Conservation (phyloP, 2,888 invertebrate genomes). For the Vanessa cardui region DNA sequence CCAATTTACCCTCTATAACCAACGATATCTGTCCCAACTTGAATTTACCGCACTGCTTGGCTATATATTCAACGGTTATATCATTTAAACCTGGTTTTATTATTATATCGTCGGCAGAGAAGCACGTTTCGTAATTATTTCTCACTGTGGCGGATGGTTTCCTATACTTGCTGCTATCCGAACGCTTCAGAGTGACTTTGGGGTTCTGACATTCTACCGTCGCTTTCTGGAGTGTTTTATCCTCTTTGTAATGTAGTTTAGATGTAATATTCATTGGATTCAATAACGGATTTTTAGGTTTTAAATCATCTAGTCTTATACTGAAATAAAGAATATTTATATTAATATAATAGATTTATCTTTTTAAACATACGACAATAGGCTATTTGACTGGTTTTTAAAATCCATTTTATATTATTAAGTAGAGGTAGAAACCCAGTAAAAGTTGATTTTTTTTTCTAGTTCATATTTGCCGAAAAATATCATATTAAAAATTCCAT, state of each 20-base stretch:
- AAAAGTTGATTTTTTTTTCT: no score
- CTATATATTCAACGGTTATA: slow-evolving; percentile 83
- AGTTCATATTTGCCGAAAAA: no score
- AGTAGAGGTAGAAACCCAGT: no score
- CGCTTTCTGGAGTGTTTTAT: slow-evolving; percentile 89
- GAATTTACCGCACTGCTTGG: slow-evolving; percentile 87
- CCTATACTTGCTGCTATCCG: slow-evolving; percentile 87
- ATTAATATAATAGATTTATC: neutral
- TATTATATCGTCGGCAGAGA: slow-evolving; percentile 75
- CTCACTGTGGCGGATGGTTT: slow-evolving; percentile 86
- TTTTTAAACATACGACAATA: no score
- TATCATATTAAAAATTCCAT: no score
- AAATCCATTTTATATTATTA: no score
- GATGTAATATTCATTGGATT: slow-evolving; percentile 85
- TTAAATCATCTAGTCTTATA: slow-evolving; percentile 84
- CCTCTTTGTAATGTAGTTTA: slow-evolving; percentile 90
- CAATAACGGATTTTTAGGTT: slow-evolving; percentile 83
- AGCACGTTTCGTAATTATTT: slow-evolving; percentile 85
- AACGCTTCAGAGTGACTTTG: slow-evolving; percentile 85
- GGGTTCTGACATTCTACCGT: slow-evolving; percentile 87
- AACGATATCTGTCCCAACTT: slow-evolving; percentile 87
- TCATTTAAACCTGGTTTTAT: slow-evolving; percentile 86
- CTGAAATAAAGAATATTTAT: slow-evolving; percentile 55
- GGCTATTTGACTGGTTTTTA: no score
- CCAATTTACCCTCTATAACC: slow-evolving; percentile 85